Percentiles rank a stretch among this genome's conserved stretches.
Evolutionary conservation across 2,113 vertebrate species (phyloP).

Genomic region (Phoenicopterus ruber): DNA sequence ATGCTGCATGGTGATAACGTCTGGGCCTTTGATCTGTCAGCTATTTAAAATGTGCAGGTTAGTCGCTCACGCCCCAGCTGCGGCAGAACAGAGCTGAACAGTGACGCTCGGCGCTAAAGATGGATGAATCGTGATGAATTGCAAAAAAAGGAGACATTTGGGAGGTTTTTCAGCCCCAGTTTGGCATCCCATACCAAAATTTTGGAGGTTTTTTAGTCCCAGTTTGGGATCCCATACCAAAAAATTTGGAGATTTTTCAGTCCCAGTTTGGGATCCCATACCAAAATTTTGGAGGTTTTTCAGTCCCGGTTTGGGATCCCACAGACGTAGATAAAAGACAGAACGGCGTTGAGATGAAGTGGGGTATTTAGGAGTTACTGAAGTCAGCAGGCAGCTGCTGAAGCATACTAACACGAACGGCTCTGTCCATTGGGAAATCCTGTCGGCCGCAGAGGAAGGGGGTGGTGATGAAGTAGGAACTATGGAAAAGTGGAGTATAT

Average conservation of each 20-base stretch:
- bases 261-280: background rate
- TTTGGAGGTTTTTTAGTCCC: background rate
- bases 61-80: fast-evolving
- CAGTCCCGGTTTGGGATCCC: background rate
- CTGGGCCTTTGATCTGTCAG: background rate
- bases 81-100: background rate
- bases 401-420: background rate
- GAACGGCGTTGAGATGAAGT: background rate
- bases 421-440: too few relatives aligned
- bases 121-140: background rate
- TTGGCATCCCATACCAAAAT: background rate
- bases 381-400: background rate
- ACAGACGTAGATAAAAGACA: background rate
- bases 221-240: background rate
- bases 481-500: background rate
- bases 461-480: background rate
- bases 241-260: background rate
- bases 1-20: background rate
- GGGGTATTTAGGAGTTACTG: background rate
- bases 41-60: background rate
- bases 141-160: background rate
- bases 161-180: background rate
- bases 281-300: too few relatives aligned
- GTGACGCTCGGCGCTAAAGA: background rate
- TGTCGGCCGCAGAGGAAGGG: too few relatives aligned